Base-by-base conservation (phyloP, 2,113 vertebrate genomes). In the Cepphus grylle region DNA sequence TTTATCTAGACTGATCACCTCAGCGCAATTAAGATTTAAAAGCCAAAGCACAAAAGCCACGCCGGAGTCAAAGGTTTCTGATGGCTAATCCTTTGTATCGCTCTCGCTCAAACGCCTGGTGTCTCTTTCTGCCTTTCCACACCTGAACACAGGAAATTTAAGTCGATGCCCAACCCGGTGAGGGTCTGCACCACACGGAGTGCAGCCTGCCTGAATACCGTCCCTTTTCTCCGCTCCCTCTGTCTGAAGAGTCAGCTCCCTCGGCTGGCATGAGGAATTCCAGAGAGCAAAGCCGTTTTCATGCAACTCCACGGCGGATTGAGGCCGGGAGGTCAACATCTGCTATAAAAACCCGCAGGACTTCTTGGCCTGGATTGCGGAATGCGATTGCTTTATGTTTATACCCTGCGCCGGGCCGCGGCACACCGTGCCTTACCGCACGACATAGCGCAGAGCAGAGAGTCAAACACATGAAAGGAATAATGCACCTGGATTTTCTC, bases 281-380 rank as follows among this genome's bases (percentile, higher is more conserved):
- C n/a, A 5, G 78, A 74, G 78, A 71, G 55, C 58, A 90, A 71
- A 90, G 4, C 58, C 12, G 8, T 55, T 88, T 66, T 25, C 58
- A 43, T n/a, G 77, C 67, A 90, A 5, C 59, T 89, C 34, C 53
- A 19, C 0, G 0, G 76, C 18, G 26, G 58, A 27, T 70, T 78
- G 66, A 79, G 78, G 58, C 80, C 3, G 4, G 65, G 16, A 78
- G 52, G 27, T 90, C 96, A 88, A 94, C 84, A 63, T 78, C 95
- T 94, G 89, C 93, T 62, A 22, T 93, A 83, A 95, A 96, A 81
- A 93, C 82, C 70, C 84, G 9, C 66, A 52, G 70, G 62, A 55
- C 81, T 90, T 58, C 66, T 79, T 73, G 86, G 70, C 86, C 91
- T 50, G 62, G 76, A 52, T 38, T 43, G 66, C 70, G 77, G 78